Evolutionary conservation across 2,888 invertebrate genomes (phyloP).

Genomic region (Tachina fera): DNA sequence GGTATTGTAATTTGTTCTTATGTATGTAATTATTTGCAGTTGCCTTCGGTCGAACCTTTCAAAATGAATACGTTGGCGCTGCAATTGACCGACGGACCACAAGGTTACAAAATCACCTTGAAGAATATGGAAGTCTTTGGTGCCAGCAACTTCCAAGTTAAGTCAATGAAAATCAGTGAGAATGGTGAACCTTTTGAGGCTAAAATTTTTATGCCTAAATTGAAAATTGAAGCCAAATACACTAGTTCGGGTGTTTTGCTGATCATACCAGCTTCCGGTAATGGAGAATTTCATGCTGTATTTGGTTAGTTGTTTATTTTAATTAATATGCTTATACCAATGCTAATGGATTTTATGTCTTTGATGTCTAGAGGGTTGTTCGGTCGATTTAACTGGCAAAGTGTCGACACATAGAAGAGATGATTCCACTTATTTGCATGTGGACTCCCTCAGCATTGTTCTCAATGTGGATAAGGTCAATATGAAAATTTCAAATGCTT

Average conservation of each 20-base stretch:
- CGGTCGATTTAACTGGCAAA: conserved; percentile 85
- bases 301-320: conserved; percentile 83
- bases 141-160: conserved; percentile 86
- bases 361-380: conserved; percentile 84
- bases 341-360: conserved; percentile 1
- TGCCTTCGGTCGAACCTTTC: conserved; percentile 88
- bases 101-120: conserved; percentile 85
- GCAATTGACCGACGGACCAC: conserved; percentile 84
- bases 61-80: conserved; percentile 86
- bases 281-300: conserved; percentile 87
- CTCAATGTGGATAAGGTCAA: conserved; percentile 86
- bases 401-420: conserved; percentile 84
- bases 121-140: conserved; percentile 86
- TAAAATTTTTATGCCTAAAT: conserved; percentile 86
- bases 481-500: conserved; percentile 87
- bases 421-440: conserved; percentile 85
- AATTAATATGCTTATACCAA: not conserved
- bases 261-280: conserved; percentile 88
- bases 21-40: conserved; percentile 74
- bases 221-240: conserved; percentile 87
- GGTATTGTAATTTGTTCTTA: conserved; percentile 4
- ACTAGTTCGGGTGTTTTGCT: conserved; percentile 88
- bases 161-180: conserved; percentile 85
- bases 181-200: conserved; percentile 87
- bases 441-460: conserved; percentile 86